Evolutionary conservation across 2,113 vertebrate genomes (phyloP).

Genomic region (Lagopus leucura): DNA sequence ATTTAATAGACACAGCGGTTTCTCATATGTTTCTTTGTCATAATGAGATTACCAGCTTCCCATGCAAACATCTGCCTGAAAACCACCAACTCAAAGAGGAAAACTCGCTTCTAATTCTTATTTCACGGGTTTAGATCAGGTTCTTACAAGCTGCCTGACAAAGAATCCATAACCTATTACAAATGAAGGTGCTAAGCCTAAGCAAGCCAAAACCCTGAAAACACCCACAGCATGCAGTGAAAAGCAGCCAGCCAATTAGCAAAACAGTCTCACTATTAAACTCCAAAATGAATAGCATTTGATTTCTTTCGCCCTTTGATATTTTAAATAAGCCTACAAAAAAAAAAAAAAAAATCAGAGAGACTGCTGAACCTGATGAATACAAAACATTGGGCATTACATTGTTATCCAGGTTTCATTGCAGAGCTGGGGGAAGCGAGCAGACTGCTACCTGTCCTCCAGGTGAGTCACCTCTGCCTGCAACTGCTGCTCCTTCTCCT

Average conservation of each 20-base stretch:
- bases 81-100: neutral
- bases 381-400: neutral
- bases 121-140: neutral
- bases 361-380: neutral
- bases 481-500: slow-evolving; percentile 81
- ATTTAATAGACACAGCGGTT: neutral
- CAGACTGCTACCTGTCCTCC: slow-evolving; percentile 81
- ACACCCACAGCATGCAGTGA: neutral
- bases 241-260: slow-evolving; percentile 23
- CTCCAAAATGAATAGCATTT: neutral
- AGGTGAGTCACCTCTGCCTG: slow-evolving; percentile 83
- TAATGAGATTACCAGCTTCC: neutral
- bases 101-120: neutral
- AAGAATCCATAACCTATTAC: neutral
- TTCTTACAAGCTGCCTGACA: neutral
- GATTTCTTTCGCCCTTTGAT: slow-evolving; percentile 16
- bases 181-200: neutral
- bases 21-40: neutral
- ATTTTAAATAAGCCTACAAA: slow-evolving; percentile 13
- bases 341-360: neutral
- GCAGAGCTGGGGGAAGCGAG: neutral
- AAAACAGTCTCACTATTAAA: neutral
- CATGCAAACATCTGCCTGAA: neutral
- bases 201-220: neutral
- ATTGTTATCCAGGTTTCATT: neutral